Base-by-base conservation (phyloP, 2,113 vertebrate genomes). In the Lasiurus cinereus region DNA sequence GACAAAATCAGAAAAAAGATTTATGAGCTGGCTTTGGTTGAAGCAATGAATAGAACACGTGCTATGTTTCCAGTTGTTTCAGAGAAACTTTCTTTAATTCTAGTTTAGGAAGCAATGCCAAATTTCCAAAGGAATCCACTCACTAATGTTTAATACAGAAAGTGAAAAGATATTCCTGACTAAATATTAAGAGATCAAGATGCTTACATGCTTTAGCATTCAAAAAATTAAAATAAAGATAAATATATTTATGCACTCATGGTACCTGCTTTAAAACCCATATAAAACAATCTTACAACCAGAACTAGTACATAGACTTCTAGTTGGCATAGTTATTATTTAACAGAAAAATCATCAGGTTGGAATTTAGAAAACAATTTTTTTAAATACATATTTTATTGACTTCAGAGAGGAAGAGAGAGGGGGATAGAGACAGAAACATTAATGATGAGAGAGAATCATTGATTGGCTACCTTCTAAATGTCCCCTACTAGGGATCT, bases 21-120 rank as follows among this genome's bases (percentile, higher is more conserved):
- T 85, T 96, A 92, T 14, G 48, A 97, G 18, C 52, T 83, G 50
- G 64, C 69, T 92, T 48, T 85, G 46, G 43, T 56, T 2, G 21
- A 93, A 85, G 36, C 90, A 95, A 88, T 50, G 62, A 93, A 48
- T 33, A 64, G 84, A 96, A 67, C 24, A 83, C 22, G 7, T 13
- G 21, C 36, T 90, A 39, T 39, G 24, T 79, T 92, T 85, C 82
- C 54, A 79, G 62, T 54, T 93, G 31, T 85, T 95, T 95, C n/a
- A 79, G 29, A 95, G n/a, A 93, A 73, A 62, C 14, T 72, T 91
- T 84, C 39, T 85, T 70, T 93, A 90, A 91, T 92, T 94, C 19
- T 86, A 93, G 15, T 82, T 92, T 52, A 77, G 18, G 36, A 92
- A 83, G 22, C 48, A 74, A 77, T 88, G 48, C 50, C 77, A 96